Base-by-base conservation (phyloP, 37 sponge, comb jelly and placozoan genomes). In the Cliona cf. orientalis region DNA sequence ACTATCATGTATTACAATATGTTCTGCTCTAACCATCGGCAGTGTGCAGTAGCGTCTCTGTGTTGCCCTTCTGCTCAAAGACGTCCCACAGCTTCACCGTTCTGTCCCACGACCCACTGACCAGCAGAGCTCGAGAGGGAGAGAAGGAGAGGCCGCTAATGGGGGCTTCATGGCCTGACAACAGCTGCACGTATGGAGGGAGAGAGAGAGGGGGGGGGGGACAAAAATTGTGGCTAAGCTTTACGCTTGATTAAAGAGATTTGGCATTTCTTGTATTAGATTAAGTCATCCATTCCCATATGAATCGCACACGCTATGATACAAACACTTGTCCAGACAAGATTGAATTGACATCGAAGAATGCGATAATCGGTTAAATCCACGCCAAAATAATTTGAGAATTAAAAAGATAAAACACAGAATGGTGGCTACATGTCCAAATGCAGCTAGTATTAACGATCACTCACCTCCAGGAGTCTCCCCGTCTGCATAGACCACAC, bases 401-500 rank as follows among this genome's bases (percentile, higher is more conserved):
- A n/a, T n/a, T n/a, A n/a, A n/a, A n/a, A n/a, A n/a, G n/a, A n/a
- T n/a, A n/a, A n/a, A n/a, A n/a, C n/a, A n/a, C n/a, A n/a, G n/a
- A n/a, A n/a, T n/a, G n/a, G n/a, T n/a, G n/a, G n/a, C n/a, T n/a
- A n/a, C n/a, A n/a, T n/a, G n/a, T n/a, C n/a, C n/a, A n/a, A n/a
- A n/a, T n/a, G n/a, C n/a, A n/a, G n/a, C n/a, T n/a, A n/a, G n/a
- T n/a, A n/a, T n/a, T n/a, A n/a, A n/a, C n/a, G n/a, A 12, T 33
- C 28, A 32, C 64, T 0, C 69, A 91, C 95, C 66, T 98, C 99
- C 46, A 95, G 73, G 26, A 98, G 90, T 64, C 90, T 49, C 41
- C 99, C 99, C 36, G 94, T 98, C 86, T 95, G 92, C 88, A 98
- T 80, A 37, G 96, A 92, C 99, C 99, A 98, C 14, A 94, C 84